These are phyloP conservation scores for Anguilla pacifica DNA, from an alignment of 2,797 vertebrate genomes.

Conservation along the genomic window DNA sequence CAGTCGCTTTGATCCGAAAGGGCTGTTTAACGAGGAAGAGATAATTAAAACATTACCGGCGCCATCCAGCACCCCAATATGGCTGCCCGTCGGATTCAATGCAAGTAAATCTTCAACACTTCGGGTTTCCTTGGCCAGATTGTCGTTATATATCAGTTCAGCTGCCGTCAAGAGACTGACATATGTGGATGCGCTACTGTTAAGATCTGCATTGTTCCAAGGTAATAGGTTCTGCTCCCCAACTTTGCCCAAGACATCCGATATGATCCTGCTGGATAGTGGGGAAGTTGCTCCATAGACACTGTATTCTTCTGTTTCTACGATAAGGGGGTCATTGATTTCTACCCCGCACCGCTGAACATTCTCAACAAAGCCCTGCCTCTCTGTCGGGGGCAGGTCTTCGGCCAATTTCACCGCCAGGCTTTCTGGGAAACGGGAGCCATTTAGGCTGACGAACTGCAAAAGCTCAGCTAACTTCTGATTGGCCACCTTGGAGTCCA, in stretches of 20 bases:
- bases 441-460: slow-evolving; percentile 40
- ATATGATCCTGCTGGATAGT: slow-evolving; percentile 47
- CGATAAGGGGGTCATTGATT: slow-evolving; percentile 54
- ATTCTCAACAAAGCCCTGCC: slow-evolving; percentile 46
- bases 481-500: slow-evolving; percentile 46
- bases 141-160: slow-evolving; percentile 37
- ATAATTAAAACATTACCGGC: slow-evolving; percentile 62
- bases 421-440: slow-evolving; percentile 43
- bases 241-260: slow-evolving; percentile 49
- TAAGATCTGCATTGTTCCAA: slow-evolving; percentile 35
- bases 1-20: slow-evolving; percentile 63
- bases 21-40: slow-evolving; percentile 63
- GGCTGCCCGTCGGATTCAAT: slow-evolving; percentile 43
- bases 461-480: slow-evolving; percentile 54
- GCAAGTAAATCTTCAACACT: slow-evolving; percentile 28
- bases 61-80: slow-evolving; percentile 60
- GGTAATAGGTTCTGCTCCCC: slow-evolving; percentile 44
- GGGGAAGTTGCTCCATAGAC: slow-evolving; percentile 45
- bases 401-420: slow-evolving; percentile 55
- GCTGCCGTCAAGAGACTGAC: slow-evolving; percentile 44
- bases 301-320: slow-evolving; percentile 47
- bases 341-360: slow-evolving; percentile 45
- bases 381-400: slow-evolving; percentile 50
- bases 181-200: slow-evolving; percentile 34
- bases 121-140: slow-evolving; percentile 20